A percentile compares a stretch with the other conserved stretches of the same genome.
phyloP scores from a whole-genome alignment of 64 coral and sea anemone genomes.

The Hydrozoanthus tunicans region DNA sequence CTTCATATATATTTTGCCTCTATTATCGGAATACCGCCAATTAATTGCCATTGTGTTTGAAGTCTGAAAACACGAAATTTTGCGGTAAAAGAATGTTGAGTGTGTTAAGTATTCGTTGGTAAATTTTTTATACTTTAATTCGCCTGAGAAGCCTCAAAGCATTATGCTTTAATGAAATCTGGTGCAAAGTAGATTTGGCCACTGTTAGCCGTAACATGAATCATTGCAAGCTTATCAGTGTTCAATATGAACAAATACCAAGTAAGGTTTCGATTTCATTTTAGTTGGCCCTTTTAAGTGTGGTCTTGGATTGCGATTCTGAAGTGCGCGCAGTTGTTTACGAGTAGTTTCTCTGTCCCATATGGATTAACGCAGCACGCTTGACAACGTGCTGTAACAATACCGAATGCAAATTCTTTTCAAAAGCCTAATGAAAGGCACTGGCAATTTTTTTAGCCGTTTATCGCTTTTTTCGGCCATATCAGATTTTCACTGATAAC shows the following conservation, averaged over 20 bases:
- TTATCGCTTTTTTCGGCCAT: neutral
- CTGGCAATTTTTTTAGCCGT: neutral
- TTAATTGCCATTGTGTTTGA: neutral
- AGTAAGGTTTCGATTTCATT: neutral
- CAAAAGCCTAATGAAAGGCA: neutral
- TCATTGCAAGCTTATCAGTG: neutral
- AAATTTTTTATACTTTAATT: neutral
- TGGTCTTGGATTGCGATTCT: neutral
- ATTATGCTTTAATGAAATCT: neutral
- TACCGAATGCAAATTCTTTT: slow-evolving; percentile 1
- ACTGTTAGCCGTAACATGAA: too few species aligned
- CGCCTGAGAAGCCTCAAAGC: neutral
- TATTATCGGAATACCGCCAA: neutral
- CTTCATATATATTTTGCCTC: neutral
- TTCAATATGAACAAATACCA: neutral
- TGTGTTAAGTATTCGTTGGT: neutral
- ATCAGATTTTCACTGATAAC: neutral
- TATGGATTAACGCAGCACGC: neutral
- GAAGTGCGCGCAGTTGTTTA: neutral
- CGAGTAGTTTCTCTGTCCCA: neutral
- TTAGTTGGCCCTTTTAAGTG: neutral
- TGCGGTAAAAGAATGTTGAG: neutral
- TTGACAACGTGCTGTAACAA: neutral
- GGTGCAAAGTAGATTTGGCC: neutral
- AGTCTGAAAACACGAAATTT: neutral